Base-by-base conservation (phyloP, 2,888 invertebrate species). In the Campoplex nolae region DNA sequence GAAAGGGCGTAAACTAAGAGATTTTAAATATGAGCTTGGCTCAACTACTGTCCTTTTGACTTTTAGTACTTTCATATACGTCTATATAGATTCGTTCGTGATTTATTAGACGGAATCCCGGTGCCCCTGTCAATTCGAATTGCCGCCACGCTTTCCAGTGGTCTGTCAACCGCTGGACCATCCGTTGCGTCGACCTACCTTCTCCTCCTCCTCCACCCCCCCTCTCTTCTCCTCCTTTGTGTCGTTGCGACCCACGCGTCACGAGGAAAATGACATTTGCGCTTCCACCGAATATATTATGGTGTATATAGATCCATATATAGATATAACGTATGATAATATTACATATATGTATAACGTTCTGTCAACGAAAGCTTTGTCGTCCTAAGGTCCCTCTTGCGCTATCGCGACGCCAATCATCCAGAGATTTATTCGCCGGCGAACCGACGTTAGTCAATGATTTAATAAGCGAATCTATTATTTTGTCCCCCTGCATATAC, bases 61-160 rank as follows among this genome's bases (percentile, higher is more conserved):
- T 54, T 18, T 8, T 38, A 11, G n/a, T 23, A 16, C 4, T 45
- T 45, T 23, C 28, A 18, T 38, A 62, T 48, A 48, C 48, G 56
- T 54, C 18, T 82, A 74, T 74, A 80, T 35, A 38, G 32, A 87
- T 83, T 74, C 75, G 83, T 77, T 71, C 83, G 85, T 90, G 90
- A 90, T 90, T 90, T 90, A 90, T 90, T 89, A 87, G 89, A 86
- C 89, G 82, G 71, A 82, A 65, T 85, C 73, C 74, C 78, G 86
- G 86, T 83, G 82, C 84, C 65, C 81, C 74, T 81, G 83, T 87
- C 85, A 81, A 83, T 87, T 84, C 84, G 83, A 84, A 83, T 88
- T 85, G 85, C 88, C 76, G 83, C 71, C 81, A 65, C 85, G 88
- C 86, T 84, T 84, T 87, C 83, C 81, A 79, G 84, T 68, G 68